Evolutionary conservation across 2,888 invertebrate genomes (phyloP), one percentile per base, ranked within the genome.

Genomic region (Gymnoscelis rufifasciata): DNA sequence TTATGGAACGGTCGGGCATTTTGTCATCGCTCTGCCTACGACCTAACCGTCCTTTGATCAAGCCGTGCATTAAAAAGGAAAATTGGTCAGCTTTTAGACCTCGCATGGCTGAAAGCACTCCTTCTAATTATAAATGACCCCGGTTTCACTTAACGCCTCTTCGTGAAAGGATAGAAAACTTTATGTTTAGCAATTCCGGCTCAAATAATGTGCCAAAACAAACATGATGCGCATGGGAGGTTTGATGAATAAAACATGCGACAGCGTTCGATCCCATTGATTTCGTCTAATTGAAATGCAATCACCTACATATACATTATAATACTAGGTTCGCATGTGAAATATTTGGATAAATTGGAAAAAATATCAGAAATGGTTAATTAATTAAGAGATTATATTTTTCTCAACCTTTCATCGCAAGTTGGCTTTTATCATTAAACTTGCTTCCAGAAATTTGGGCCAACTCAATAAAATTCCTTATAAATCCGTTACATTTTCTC

Each of bases 31-130:
- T 68, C 67, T 69, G 62, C 52, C 51, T 68, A 59, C 58, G n/a
- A n/a, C n/a, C n/a, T n/a, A 66, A 51, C 50, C 68, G 58, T 54
- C 74, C 83, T 84, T 83, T 83, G 83, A 84, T 83, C 83, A 78
- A 57, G 60, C 68, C 71, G 74, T 66, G 71, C 71, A 70, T 73
- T 74, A 74, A 78, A 76, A 80, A 71, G 78, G 80, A 75, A 77
- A 81, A 81, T 82, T 79, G 75, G 79, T 71, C 68, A 71, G 72
- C 68, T 74, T 78, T 78, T 73, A 60, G 64, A 65, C 66, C 58
- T 59, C 56, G 54, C 65, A 65, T 63, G 66, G 64, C 60, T 72
- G 68, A 64, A 60, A 64, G 67, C 61, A 61, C 64, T 64, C 66
- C 56, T 53, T 43, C 43, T 35, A 40, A 50, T 44, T 50, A 42